Evolutionary conservation across 2,797 vertebrate species (phyloP).

Genomic region (Uromys caudimaculatus): DNA sequence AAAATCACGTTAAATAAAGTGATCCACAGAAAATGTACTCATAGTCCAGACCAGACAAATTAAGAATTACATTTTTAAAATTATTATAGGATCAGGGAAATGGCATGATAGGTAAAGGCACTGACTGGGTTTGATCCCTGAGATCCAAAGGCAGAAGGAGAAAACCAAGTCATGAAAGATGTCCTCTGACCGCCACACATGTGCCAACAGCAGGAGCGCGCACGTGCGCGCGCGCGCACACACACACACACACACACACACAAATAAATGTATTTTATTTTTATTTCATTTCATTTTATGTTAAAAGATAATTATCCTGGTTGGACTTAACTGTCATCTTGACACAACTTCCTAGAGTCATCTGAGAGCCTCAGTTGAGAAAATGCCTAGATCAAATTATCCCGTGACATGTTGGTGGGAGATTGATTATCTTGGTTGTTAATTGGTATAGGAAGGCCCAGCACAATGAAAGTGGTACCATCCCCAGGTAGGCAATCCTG

Average conservation of each 20-base stretch:
- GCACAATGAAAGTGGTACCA: no score
- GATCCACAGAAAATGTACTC: neutral
- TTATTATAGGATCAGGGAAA: neutral
- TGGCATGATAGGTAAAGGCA: neutral
- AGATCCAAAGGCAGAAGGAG: neutral
- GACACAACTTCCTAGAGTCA: neutral
- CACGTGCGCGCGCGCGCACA: no score
- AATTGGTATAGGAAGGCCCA: neutral
- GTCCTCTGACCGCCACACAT: neutral
- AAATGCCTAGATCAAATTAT: neutral
- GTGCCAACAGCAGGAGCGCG: no score
- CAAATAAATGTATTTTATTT: neutral
- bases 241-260: neutral
- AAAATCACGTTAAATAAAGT: slow-evolving; percentile 29
- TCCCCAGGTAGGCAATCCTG: neutral
- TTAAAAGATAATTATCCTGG: neutral
- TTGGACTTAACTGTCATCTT: neutral
- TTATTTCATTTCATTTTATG: neutral
- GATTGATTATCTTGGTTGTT: neutral
- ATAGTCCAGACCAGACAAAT: neutral
- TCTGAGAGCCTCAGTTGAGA: neutral
- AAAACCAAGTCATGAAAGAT: neutral
- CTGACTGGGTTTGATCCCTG: neutral
- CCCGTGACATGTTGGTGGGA: neutral
- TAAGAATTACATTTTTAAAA: slow-evolving; percentile 3